Conservation (phyloP, 2,888 invertebrate genomes). For the Archips crataeganus region DNA sequence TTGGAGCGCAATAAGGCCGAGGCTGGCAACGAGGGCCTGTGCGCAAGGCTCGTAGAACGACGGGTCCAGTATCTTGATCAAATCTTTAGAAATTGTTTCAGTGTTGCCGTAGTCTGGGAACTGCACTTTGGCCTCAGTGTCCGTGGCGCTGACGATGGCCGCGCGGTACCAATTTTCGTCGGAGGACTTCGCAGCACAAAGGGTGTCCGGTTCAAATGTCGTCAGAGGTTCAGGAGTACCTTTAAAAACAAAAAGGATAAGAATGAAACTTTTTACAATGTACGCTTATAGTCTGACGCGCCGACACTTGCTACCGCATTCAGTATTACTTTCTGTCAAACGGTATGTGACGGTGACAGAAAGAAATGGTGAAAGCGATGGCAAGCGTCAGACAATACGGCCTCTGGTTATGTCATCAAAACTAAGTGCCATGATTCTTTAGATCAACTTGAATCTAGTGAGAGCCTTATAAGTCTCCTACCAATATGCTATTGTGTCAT, state of each 20-base stretch:
- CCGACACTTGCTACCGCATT: no score
- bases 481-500: no score
- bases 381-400: no score
- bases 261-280: no score
- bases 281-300: no score
- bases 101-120: conserved; percentile 91
- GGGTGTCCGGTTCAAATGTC: conserved; percentile 75
- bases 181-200: conserved; percentile 87
- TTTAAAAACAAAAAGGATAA: conserved; percentile 47
- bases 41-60: conserved; percentile 76
- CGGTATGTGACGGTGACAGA: no score
- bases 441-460: no score
- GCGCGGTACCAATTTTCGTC: conserved; percentile 91
- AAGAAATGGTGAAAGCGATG: no score
- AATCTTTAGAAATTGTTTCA: conserved; percentile 81
- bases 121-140: conserved; percentile 79
- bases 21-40: conserved; percentile 69
- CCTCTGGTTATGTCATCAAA: no score
- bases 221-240: conserved; percentile 71
- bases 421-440: no score
- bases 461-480: no score
- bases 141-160: conserved; percentile 76
- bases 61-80: conserved; percentile 79
- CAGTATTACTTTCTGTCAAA: no score
- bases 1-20: conserved; percentile 73